A percentile compares a stretch with the other conserved stretches of the same genome.
These are phyloP conservation scores for Philotrypesis tridentata DNA, from an alignment of 1,140 invertebrate genomes.

Conservation along the genomic window DNA sequence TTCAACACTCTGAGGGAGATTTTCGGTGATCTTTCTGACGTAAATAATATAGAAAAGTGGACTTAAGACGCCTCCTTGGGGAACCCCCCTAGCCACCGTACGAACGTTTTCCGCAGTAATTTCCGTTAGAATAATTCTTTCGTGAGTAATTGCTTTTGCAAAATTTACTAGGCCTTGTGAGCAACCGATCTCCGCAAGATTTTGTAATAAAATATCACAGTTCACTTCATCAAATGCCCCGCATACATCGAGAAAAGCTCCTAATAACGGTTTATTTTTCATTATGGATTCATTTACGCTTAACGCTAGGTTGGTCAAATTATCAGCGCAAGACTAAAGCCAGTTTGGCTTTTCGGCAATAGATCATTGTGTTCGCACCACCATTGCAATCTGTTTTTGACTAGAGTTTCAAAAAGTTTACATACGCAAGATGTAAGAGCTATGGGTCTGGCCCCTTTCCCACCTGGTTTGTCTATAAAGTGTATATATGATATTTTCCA, in stretches of 20 bases:
- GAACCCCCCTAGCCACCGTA: not conserved
- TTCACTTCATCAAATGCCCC: conserved; percentile 9
- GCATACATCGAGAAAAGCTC: conserved; percentile 3
- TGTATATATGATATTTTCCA: conserved; percentile 1
- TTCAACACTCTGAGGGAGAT: not conserved
- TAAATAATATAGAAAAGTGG: not conserved
- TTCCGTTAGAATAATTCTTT: not conserved
- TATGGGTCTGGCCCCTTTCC: too few species aligned
- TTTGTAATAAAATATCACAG: not conserved
- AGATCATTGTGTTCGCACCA: too few species aligned
- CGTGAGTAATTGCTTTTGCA: not conserved
- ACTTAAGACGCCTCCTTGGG: not conserved
- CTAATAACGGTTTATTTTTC: too few species aligned
- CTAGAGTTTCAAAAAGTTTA: too few species aligned
- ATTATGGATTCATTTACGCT: too few species aligned
- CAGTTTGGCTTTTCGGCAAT: too few species aligned
- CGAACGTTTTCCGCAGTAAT: not conserved
- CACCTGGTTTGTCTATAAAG: conserved; percentile 4
- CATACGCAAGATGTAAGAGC: too few species aligned
- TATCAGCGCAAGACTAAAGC: too few species aligned
- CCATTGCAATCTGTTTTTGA: too few species aligned
- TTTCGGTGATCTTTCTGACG: not conserved
- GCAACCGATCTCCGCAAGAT: not conserved
- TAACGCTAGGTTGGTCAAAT: too few species aligned
- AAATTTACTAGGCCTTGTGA: not conserved